Conservation (phyloP, 2,888 invertebrate species). For the Thereva nobilitata region DNA sequence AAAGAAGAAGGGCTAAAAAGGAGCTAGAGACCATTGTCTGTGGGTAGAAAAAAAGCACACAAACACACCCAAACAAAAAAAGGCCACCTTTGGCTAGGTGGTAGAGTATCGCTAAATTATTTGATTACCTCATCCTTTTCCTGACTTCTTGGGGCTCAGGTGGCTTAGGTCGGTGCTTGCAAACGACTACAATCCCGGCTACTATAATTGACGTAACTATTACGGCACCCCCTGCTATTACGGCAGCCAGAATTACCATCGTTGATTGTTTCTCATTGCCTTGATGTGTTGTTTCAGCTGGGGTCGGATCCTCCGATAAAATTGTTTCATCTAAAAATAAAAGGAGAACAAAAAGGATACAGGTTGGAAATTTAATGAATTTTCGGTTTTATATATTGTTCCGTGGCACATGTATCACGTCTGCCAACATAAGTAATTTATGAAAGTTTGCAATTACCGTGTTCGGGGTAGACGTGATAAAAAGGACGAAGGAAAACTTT, state of each 20-base stretch:
- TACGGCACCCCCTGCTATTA: constrained; percentile 58
- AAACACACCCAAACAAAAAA: too few relatives aligned
- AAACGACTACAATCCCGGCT: constrained; percentile 58
- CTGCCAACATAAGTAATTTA: constrained; percentile 31
- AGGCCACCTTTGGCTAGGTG: too few relatives aligned
- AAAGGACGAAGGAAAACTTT: neutral
- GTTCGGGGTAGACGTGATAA: neutral
- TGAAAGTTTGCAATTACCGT: constrained; percentile 27
- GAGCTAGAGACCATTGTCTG: too few relatives aligned
- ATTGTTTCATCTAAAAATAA: constrained; percentile 56
- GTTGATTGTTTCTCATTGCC: constrained; percentile 56
- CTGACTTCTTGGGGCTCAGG: constrained; percentile 60
- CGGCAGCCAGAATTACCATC: constrained; percentile 57
- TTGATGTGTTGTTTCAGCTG: constrained; percentile 59
- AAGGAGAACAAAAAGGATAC: constrained; percentile 16
- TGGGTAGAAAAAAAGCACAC: too few relatives aligned
- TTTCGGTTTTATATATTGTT: constrained; percentile 18
- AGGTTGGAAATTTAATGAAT: constrained; percentile 18
- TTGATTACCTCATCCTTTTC: constrained; percentile 57
- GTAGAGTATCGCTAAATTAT: constrained; percentile 27
- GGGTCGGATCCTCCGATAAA: constrained; percentile 59
- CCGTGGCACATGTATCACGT: constrained; percentile 18
- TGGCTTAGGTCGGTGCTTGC: constrained; percentile 58
- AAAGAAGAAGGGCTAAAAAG: too few relatives aligned
- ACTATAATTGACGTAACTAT: constrained; percentile 60